Evolutionary conservation across 2,113 vertebrate species (phyloP).

Genomic region (Megatriorchis doriae): DNA sequence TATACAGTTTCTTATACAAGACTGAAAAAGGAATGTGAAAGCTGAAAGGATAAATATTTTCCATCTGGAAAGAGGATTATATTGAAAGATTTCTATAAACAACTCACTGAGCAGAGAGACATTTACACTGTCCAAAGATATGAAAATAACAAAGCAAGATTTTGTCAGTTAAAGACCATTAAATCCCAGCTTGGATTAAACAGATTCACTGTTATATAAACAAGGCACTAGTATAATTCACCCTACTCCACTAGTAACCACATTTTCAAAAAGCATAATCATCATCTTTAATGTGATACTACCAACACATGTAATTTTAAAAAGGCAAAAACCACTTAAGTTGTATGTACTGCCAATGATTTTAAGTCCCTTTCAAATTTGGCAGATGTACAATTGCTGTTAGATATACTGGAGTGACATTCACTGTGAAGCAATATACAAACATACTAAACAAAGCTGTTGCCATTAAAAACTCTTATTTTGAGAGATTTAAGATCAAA

Average conservation of each 20-base stretch:
- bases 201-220: neutral
- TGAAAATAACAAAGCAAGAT: neutral
- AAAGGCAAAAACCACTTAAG: neutral
- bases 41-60: conserved; percentile 12
- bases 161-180: neutral
- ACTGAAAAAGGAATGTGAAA: neutral
- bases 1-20: neutral
- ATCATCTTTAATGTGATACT: neutral
- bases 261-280: neutral
- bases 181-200: neutral
- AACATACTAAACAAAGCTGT: neutral
- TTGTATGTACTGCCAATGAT: neutral
- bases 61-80: neutral
- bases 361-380: neutral
- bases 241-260: neutral
- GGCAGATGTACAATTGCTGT: neutral
- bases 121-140: conserved; percentile 5
- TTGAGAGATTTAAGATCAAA: neutral
- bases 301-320: neutral
- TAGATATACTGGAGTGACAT: neutral
- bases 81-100: conserved; percentile 13
- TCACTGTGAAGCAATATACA: neutral
- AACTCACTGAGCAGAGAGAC: neutral
- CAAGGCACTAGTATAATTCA: neutral
- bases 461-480: neutral